A percentile compares a stretch with the other conserved stretches of the same genome.
These are phyloP conservation scores for Lepilemur ruficaudatus DNA, from an alignment of 2,797 vertebrate genomes.

Conservation along the genomic window DNA sequence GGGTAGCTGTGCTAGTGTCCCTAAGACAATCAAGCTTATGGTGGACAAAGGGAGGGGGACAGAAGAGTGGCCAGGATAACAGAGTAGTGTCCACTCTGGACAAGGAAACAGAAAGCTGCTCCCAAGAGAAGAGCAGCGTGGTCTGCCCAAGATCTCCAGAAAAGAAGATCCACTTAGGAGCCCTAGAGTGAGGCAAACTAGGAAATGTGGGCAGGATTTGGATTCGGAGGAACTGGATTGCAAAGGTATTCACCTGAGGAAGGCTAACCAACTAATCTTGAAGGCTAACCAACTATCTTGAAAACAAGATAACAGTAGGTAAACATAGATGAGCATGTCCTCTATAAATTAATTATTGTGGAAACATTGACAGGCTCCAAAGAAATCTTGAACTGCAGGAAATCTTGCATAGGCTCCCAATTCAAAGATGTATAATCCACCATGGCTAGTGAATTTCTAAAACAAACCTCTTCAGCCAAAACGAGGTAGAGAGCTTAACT, in stretches of 20 bases:
- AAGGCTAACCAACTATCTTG: neutral
- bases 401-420: neutral
- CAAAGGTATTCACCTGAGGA: neutral
- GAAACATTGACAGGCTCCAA: neutral
- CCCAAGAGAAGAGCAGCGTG: neutral
- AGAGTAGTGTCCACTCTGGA: neutral
- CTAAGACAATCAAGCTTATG: neutral
- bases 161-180: neutral
- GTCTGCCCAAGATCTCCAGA: neutral
- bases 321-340: neutral
- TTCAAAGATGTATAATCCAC: neutral
- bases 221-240: neutral
- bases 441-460: neutral
- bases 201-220: neutral
- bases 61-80: neutral
- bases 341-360: neutral
- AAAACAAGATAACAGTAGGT: neutral
- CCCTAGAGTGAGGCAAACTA: neutral
- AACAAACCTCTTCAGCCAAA: neutral
- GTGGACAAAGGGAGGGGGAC: too few relatives aligned
- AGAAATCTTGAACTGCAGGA: neutral
- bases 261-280: neutral
- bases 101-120: neutral
- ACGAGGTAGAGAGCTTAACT: neutral
- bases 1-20: neutral